A percentile compares a stretch with the other conserved stretches of the same genome.
These are phyloP conservation scores for Melanotaenia duboulayi DNA, from an alignment of 2,113 vertebrate species.

Conservation along the genomic window DNA sequence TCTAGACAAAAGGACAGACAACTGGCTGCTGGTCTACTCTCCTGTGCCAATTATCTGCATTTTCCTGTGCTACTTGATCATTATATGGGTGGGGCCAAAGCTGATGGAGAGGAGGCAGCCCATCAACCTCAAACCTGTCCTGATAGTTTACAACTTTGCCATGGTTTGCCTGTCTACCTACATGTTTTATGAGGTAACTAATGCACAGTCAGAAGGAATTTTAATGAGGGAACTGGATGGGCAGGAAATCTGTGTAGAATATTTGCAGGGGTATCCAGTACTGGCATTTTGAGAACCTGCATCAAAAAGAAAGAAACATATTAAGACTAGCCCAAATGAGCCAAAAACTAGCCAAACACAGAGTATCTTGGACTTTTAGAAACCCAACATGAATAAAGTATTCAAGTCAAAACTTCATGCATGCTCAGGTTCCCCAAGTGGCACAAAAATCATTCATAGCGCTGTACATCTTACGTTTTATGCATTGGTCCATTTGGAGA, in stretches of 20 bases:
- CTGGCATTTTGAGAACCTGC: background rate
- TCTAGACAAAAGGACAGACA: conserved; percentile 80
- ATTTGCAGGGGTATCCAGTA: background rate
- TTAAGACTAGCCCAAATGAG: background rate
- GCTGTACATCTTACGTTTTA: background rate
- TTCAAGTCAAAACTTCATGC: background rate
- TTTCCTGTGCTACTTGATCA: conserved; percentile 69
- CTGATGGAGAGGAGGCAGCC: conserved; percentile 36
- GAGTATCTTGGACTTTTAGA: background rate
- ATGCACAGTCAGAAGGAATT: background rate
- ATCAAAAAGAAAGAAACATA: no score
- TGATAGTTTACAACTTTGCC: conserved; percentile 70
- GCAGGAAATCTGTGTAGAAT: background rate
- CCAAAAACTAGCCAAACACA: background rate
- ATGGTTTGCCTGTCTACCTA: conserved; percentile 75
- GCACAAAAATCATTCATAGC: background rate
- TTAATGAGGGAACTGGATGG: background rate
- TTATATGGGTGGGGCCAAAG: conserved; percentile 65
- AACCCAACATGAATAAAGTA: background rate
- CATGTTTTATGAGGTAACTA: conserved; percentile 81
- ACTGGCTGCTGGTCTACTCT: conserved; percentile 71
- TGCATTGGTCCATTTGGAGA: background rate
- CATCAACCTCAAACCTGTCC: conserved; percentile 63
- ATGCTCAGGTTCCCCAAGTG: background rate
- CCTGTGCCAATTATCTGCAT: conserved; percentile 68